Conservation (phyloP, 2,113 vertebrate species). For the Pholis gunnellus region DNA sequence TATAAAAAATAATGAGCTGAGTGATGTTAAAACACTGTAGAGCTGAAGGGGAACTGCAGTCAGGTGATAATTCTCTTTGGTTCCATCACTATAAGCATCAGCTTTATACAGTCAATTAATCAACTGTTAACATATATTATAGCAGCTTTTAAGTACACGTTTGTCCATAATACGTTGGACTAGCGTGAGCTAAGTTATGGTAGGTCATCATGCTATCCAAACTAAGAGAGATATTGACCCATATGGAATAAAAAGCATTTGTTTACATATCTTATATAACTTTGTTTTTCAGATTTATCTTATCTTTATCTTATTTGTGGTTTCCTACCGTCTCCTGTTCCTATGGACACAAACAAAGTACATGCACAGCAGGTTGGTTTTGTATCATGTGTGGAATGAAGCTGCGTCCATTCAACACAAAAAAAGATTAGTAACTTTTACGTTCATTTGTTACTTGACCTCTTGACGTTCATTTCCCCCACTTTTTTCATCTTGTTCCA, state of each 20-base stretch:
- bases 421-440: not conserved
- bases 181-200: not conserved
- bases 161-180: not conserved
- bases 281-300: not conserved
- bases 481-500: not conserved
- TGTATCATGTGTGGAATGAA: not conserved
- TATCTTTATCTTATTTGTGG: not conserved
- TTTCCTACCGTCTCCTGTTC: slow-evolving; percentile 44
- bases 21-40: no score
- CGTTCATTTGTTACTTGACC: not conserved
- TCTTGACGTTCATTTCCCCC: not conserved
- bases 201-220: not conserved
- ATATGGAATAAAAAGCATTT: not conserved
- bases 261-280: not conserved
- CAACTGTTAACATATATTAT: not conserved
- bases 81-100: not conserved
- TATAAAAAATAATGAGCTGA: no score
- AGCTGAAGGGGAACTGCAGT: no score
- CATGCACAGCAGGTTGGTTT: not conserved
- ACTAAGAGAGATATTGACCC: not conserved
- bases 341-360: slow-evolving; percentile 47
- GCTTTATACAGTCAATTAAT: not conserved
- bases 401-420: not conserved
- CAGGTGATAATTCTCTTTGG: no score
- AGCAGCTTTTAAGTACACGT: not conserved